Percentiles rank a stretch among this genome's conserved stretches.
phyloP scores from a whole-genome alignment of 2,113 vertebrate species.

The Bostrychus sinensis region DNA sequence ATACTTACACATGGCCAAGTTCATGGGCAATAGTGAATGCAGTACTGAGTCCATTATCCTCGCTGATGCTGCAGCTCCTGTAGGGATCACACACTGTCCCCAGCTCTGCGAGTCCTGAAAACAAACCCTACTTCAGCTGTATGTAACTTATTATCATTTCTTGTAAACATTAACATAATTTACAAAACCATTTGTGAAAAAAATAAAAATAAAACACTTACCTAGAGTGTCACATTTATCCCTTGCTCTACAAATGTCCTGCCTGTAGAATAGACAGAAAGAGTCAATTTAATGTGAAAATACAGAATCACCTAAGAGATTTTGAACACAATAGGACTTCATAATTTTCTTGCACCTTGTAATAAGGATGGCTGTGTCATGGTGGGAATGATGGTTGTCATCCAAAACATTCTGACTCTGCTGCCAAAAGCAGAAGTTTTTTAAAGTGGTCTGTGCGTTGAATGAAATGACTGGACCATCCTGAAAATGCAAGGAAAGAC shows the following conservation, averaged over 20 bases:
- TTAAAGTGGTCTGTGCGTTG: conserved; percentile 96
- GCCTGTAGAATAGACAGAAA: conserved; percentile 81
- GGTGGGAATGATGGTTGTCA: conserved; percentile 88
- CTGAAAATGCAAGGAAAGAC: conserved; percentile 73
- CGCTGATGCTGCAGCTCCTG: conserved; percentile 96
- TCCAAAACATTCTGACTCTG: conserved; percentile 88
- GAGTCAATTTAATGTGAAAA: conserved; percentile 11
- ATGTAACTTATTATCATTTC: background rate
- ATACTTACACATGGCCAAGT: conserved; percentile 97
- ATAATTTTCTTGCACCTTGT: conserved; percentile 84
- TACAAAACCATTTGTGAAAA: too few relatives aligned
- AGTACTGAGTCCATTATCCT: conserved; percentile 96
- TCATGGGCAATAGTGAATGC: conserved; percentile 98
- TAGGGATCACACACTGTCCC: conserved; percentile 97
- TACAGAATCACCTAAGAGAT: background rate
- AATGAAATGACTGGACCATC: conserved; percentile 94
- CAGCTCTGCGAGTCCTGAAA: conserved; percentile 92
- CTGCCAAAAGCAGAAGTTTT: conserved; percentile 99
- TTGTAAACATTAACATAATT: too few relatives aligned
- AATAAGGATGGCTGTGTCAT: conserved; percentile 95
- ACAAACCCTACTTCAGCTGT: conserved; percentile 3
- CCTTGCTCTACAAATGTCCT: conserved; percentile 97
- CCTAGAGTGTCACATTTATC: conserved; percentile 99
- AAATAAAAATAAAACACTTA: conserved; percentile 67
- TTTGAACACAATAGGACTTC: background rate